Evolutionary conservation across 2,797 vertebrate species (phyloP), one percentile per base, ranked within the genome.

Genomic region (Botia kubotai): DNA sequence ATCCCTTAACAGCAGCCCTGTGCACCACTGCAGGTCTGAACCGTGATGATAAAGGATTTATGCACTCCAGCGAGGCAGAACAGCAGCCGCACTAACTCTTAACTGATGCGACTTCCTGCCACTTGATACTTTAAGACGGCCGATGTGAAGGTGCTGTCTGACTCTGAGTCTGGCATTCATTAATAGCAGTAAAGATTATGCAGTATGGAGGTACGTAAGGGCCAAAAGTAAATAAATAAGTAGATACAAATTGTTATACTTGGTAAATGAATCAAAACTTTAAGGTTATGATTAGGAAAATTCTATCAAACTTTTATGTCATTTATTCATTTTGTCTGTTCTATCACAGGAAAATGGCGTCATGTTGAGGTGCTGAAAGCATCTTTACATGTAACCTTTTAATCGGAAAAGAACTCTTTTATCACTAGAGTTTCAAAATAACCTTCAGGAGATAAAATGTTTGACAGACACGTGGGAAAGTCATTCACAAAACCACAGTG

Each of bases 61-160:
- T 83, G 84, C 81, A 75, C 86, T 87, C 82, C 82, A 87, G 82
- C 79, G 89, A 81, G 86, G 89, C 88, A 88, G 72, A 75, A 83
- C 77, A 67, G 89, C 88, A 88, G 85, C 80, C 80, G 76, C 86
- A 84, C 75, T 72, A 57, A 77, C 33, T 87, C 53, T 29, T 46
- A 73, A 82, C 78, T 83, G 77, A 83, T 79, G 53, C 62, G 43
- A 48, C 75, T 73, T 68, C 65, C 78, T 73, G 72, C 23, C 78
- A 72, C 75, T 65, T 77, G 75, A 75, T 78, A 77, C 76, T 82
- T 80, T 77, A 82, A 82, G 57, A 62, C 74, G 81, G 73, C 70
- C 62, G 69, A 55, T 63, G 57, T 67, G 73, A 74, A 21, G 12
- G 48, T 7, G 58, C 69, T 72, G 57, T 72, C 70, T 73, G 77